Evolutionary conservation across 2,113 vertebrate species (phyloP).

Genomic region (Tachycineta bicolor): DNA sequence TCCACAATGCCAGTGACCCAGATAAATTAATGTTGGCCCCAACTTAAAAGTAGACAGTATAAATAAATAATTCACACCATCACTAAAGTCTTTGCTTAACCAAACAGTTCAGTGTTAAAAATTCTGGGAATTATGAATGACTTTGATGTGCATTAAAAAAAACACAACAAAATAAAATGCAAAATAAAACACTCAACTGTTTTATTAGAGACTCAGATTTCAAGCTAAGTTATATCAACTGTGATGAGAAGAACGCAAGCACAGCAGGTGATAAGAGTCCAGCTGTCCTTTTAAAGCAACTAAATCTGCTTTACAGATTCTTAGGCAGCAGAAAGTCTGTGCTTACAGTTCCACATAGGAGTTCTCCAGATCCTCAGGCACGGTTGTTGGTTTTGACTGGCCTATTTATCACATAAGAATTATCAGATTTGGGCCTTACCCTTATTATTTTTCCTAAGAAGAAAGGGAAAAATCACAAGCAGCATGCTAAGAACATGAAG

Average conservation of each 20-base stretch:
- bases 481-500: not conserved
- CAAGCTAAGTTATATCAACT: constrained; percentile 57
- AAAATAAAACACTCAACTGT: constrained; percentile 53
- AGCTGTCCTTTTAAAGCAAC: not conserved
- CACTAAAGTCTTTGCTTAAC: constrained; percentile 26
- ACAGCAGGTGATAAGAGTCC: constrained; percentile 17
- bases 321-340: not conserved
- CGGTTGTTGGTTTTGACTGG: not conserved
- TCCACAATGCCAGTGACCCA: constrained; percentile 56
- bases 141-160: constrained; percentile 49
- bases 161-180: constrained; percentile 1
- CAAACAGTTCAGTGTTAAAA: constrained; percentile 54
- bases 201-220: constrained; percentile 41
- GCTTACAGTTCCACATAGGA: not conserved
- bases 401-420: not conserved
- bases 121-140: constrained; percentile 52
- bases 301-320: not conserved
- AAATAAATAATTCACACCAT: constrained; percentile 71
- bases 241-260: not conserved
- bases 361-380: not conserved
- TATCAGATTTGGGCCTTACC: not conserved
- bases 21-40: constrained; percentile 63
- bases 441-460: not conserved
- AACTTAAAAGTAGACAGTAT: constrained; percentile 65
- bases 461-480: not conserved